Evolutionary conservation across 2,888 invertebrate species (phyloP).

Genomic region (Dolomedes plantarius): DNA sequence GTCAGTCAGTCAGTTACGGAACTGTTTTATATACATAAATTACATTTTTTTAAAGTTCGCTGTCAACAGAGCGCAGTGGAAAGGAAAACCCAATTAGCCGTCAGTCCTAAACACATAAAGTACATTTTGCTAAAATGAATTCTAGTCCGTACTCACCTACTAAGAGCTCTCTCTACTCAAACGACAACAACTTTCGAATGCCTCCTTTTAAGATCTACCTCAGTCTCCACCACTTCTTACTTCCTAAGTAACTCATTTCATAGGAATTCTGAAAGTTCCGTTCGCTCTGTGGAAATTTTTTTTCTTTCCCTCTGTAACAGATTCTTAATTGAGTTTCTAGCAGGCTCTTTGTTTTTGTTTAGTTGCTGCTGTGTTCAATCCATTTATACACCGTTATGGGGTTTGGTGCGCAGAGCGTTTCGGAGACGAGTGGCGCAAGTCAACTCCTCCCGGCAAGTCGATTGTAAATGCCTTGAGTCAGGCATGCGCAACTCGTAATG

Average conservation of each 20-base stretch:
- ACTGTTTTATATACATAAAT: no score
- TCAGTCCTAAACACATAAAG: no score
- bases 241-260: conserved; percentile 46
- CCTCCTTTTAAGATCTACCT: background rate
- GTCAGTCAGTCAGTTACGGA: no score
- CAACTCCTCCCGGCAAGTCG: no score
- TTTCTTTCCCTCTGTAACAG: conserved; percentile 21
- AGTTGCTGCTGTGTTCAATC: conserved; percentile 17
- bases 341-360: background rate
- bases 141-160: background rate
- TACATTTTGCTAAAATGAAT: background rate
- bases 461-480: no score
- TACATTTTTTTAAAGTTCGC: no score
- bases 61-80: no score
- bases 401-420: background rate
- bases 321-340: conserved; percentile 45
- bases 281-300: conserved; percentile 30
- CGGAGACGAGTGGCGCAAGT: conserved; percentile 28
- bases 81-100: no score
- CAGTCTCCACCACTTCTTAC: background rate
- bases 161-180: background rate
- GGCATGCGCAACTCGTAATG: no score
- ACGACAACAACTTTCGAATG: background rate
- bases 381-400: conserved; percentile 25
- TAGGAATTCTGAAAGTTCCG: conserved; percentile 54